phyloP scores from a whole-genome alignment of 2,888 invertebrate species.

The Chrysopilus asiliformis region DNA sequence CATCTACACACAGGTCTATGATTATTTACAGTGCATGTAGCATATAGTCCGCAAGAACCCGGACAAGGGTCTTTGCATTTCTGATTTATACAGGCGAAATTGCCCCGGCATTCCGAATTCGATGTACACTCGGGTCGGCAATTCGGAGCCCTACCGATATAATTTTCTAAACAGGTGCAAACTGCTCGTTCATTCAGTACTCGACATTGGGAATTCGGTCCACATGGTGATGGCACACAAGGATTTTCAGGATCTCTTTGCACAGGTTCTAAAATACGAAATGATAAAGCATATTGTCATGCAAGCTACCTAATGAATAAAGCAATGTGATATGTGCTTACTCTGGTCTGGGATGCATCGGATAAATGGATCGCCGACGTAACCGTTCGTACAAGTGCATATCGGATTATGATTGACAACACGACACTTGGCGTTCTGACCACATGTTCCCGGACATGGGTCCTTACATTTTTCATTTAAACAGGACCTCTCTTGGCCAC shows the following conservation, averaged over 20 bases:
- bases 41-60: constrained; percentile 68
- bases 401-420: constrained; percentile 77
- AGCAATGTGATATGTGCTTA: constrained; percentile 35
- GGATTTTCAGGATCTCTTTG: constrained; percentile 43
- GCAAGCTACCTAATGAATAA: not conserved
- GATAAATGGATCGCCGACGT: constrained; percentile 68
- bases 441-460: constrained; percentile 74
- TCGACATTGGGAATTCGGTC: constrained; percentile 70
- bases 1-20: constrained; percentile 78
- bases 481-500: constrained; percentile 67
- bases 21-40: constrained; percentile 65
- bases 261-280: constrained; percentile 18
- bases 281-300: constrained; percentile 4
- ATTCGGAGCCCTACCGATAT: constrained; percentile 70
- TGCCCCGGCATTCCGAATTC: constrained; percentile 72
- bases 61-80: constrained; percentile 73
- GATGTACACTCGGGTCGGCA: constrained; percentile 77
- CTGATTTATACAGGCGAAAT: constrained; percentile 69
- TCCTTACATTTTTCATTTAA: constrained; percentile 65
- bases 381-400: constrained; percentile 64
- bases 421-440: constrained; percentile 64
- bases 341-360: constrained; percentile 54
- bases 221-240: constrained; percentile 73
- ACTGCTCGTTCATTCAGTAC: constrained; percentile 56
- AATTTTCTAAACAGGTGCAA: constrained; percentile 66